These are phyloP conservation scores for Drosophila bunnanda DNA, from an alignment of 2,888 invertebrate genomes.

Conservation along the genomic window DNA sequence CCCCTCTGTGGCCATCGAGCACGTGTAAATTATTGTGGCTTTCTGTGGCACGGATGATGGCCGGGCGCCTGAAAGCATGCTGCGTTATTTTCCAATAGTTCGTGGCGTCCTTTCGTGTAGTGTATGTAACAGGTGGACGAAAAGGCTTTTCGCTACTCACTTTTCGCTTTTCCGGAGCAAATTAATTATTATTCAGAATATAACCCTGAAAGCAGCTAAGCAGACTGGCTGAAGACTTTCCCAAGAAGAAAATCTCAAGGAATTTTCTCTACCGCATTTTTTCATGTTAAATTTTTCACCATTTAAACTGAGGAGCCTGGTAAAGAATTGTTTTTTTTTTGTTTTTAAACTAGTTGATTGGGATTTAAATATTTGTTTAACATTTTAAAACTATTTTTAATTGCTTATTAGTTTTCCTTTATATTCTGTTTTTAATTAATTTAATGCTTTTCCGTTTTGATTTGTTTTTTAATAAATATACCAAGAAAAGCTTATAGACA, in stretches of 20 bases:
- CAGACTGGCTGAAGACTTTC: not conserved
- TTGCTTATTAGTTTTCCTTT: not conserved
- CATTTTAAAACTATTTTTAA: no score
- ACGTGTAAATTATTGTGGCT: conserved; percentile 68
- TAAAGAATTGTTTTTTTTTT: not conserved
- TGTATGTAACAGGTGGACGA: conserved; percentile 8
- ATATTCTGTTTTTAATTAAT: not conserved
- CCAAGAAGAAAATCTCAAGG: not conserved
- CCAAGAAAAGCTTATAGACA: not conserved
- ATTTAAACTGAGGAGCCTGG: not conserved
- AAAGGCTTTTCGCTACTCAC: not conserved
- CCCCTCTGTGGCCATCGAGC: conserved; percentile 42
- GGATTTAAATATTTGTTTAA: not conserved
- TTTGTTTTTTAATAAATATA: not conserved
- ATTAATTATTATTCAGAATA: conserved; percentile 7
- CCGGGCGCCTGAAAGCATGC: conserved; percentile 54
- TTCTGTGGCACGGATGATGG: conserved; percentile 40
- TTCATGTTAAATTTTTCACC: not conserved
- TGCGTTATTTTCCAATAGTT: conserved; percentile 32
- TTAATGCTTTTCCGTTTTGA: not conserved
- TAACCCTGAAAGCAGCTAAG: conserved; percentile 9
- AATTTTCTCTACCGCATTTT: not conserved
- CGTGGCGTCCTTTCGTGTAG: not conserved
- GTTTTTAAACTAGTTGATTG: not conserved
- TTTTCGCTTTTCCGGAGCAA: not conserved